phyloP scores from a whole-genome alignment of 2,797 vertebrate species.

The Typhlichthys subterraneus region DNA sequence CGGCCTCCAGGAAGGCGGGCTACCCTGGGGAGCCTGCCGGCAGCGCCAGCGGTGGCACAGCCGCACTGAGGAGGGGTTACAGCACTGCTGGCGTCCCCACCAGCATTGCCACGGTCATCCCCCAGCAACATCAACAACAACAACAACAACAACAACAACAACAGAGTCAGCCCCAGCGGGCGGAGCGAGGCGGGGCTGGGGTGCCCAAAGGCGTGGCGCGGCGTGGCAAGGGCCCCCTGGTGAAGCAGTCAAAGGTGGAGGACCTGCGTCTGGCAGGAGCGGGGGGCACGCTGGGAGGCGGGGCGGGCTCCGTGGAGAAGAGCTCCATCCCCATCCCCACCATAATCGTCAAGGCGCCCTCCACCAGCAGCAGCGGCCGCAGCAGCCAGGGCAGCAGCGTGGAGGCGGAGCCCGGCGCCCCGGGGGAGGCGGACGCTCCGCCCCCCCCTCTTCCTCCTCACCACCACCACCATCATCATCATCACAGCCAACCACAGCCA shows the following conservation, averaged over 20 bases:
- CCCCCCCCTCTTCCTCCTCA: slow-evolving; percentile 29
- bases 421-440: slow-evolving; percentile 74
- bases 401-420: slow-evolving; percentile 79
- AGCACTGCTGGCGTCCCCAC: slow-evolving; percentile 76
- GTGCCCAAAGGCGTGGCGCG: slow-evolving; percentile 76
- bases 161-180: slow-evolving; percentile 74
- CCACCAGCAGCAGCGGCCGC: slow-evolving; percentile 92
- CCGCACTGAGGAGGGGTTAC: slow-evolving; percentile 77
- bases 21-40: slow-evolving; percentile 73
- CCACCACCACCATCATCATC: too few relatives aligned
- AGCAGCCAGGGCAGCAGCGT: slow-evolving; percentile 95
- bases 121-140: slow-evolving; percentile 81
- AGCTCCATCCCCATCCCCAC: slow-evolving; percentile 93
- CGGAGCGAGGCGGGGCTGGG: slow-evolving; percentile 67
- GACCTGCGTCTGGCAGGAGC: slow-evolving; percentile 69
- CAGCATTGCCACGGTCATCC: slow-evolving; percentile 75
- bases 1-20: slow-evolving; percentile 78
- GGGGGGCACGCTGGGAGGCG: slow-evolving; percentile 75
- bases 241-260: slow-evolving; percentile 93
- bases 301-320: slow-evolving; percentile 83
- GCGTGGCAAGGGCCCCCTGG: slow-evolving; percentile 86
- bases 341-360: slow-evolving; percentile 93
- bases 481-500: too few relatives aligned
- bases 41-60: slow-evolving; percentile 40
- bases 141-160: slow-evolving; percentile 69